phyloP scores from a whole-genome alignment of 1,140 invertebrate genomes.

The Diabrotica virgifera region DNA sequence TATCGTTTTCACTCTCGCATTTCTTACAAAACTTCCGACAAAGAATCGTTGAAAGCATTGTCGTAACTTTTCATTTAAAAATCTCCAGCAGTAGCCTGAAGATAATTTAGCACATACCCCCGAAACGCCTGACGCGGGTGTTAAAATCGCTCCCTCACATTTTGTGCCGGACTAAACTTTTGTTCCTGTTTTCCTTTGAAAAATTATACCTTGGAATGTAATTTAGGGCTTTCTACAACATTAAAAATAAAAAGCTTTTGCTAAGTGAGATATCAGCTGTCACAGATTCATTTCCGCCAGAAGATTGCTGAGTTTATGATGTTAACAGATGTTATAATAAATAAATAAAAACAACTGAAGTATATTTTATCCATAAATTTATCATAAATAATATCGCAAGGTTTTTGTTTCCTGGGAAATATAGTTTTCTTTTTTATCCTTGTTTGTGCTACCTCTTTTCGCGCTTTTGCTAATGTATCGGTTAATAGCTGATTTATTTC shows the following conservation, averaged over 20 bases:
- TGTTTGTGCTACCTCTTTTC: no score
- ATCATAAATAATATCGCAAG: no score
- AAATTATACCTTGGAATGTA: background rate
- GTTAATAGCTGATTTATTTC: no score
- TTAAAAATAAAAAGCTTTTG: background rate
- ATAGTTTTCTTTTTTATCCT: no score
- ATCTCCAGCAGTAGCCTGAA: background rate
- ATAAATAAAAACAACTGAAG: no score
- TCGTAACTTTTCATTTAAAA: slow-evolving; percentile 3
- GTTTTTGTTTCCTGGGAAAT: no score
- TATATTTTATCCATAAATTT: no score
- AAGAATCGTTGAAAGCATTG: slow-evolving; percentile 2
- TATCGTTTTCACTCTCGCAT: background rate
- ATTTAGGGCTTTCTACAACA: background rate
- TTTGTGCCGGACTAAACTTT: slow-evolving; percentile 3
- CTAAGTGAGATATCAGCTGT: background rate
- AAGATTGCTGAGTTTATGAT: no score
- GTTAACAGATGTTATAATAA: no score
- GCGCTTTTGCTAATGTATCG: no score
- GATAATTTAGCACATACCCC: background rate
- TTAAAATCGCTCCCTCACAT: background rate
- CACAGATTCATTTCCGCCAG: no score
- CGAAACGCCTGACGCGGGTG: background rate
- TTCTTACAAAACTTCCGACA: slow-evolving; percentile 2
- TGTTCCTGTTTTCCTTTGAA: background rate